Percentiles rank a stretch among this genome's conserved stretches.
Conservation (phyloP, 2,888 invertebrate species). For the Chironomus riparius region DNA sequence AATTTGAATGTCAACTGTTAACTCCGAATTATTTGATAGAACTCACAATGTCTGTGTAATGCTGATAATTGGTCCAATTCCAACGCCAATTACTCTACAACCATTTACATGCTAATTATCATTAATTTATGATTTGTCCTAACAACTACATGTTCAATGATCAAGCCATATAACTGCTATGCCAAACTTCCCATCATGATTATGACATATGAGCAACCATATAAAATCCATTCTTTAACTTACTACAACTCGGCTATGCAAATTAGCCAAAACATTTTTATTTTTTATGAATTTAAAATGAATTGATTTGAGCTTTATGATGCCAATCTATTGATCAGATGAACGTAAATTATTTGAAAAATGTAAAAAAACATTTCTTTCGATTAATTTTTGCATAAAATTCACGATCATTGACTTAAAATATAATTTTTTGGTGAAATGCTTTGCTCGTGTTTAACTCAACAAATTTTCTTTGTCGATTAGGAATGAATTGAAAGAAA, state of each 20-base stretch:
- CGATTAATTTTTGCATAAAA: not conserved
- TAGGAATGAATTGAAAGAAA: not conserved
- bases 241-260: not conserved
- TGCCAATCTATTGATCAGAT: not conserved
- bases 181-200: too few relatives aligned
- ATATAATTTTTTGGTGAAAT: not conserved
- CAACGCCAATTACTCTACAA: too few relatives aligned
- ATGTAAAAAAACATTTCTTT: not conserved
- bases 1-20: too few relatives aligned
- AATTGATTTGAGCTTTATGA: conserved; percentile 5
- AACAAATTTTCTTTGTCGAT: not conserved
- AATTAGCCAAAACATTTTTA: not conserved
- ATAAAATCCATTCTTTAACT: not conserved
- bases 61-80: too few relatives aligned
- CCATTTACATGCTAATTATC: too few relatives aligned
- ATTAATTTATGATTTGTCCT: too few relatives aligned
- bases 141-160: too few relatives aligned
- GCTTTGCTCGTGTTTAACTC: not conserved
- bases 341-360: not conserved
- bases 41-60: too few relatives aligned
- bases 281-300: not conserved
- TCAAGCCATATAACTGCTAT: too few relatives aligned
- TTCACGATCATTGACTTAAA: not conserved
- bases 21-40: too few relatives aligned
- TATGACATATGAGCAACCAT: too few relatives aligned